Base-by-base conservation (phyloP, 2,888 invertebrate species). In the Tanytarsus gracilentus region DNA sequence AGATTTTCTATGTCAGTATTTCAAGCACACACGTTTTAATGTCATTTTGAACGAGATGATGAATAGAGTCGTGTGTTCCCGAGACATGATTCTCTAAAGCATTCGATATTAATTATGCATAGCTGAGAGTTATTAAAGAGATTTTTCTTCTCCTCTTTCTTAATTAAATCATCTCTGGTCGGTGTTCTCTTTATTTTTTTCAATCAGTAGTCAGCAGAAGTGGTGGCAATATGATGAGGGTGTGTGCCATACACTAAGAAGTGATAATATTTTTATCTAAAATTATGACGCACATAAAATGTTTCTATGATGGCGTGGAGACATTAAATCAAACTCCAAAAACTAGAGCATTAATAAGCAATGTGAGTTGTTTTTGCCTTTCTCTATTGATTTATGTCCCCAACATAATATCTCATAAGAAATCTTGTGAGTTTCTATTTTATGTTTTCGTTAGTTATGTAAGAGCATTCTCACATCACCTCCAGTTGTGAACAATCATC, bases 51-150 rank as follows among this genome's bases (percentile, higher is more conserved):
- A n/a, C n/a, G n/a, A 44, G 18, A 11, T 11, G 21, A 44, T 44
- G 44, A 44, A 44, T 44, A 5, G 44, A 23, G 44, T 21, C 1
- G 11, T 8, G 9, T 11, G 44, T 23, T 18, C 11, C 44, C 18
- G 1, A 36, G 14, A 36, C n/a, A 16, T 14, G 36, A 33, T 36
- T 40, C 40, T 55, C 25, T 40, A 40, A 39, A 40, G 55, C 55
- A 55, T 55, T 23, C 40, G 55, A 39, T 21, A 55, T 55, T 33
- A 55, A 55, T 55, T 55, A 55, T 55, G 55, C 26, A 55, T 40
- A 55, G 40, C 40, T 40, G 27, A 21, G 25, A 9, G 36, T 21
- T 52, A 18, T 23, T 5, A 53, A n/a, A 39, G 16, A 55, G 36
- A 55, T 55, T 55, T 8, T 7, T 16, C 5, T n/a, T 33, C 18